Evolutionary conservation across 2,888 invertebrate species (phyloP).

Genomic region (Lasioglossum zephyrum): DNA sequence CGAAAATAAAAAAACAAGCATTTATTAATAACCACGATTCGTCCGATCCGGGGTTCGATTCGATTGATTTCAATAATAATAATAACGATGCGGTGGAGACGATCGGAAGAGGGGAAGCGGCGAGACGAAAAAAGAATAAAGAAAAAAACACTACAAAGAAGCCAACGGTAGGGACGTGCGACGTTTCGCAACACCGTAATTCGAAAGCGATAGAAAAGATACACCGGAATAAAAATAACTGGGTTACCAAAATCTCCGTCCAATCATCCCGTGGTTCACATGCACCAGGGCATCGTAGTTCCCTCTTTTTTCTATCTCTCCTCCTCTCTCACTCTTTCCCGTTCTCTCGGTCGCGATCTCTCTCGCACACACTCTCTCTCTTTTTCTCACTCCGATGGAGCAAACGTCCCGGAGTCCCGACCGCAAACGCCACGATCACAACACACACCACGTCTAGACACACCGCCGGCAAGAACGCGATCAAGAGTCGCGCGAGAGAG

Average conservation of each 20-base stretch:
- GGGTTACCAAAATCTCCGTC: constrained; percentile 60
- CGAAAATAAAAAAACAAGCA: constrained; percentile 59
- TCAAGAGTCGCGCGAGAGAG: constrained; percentile 25
- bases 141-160: constrained; percentile 34
- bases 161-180: constrained; percentile 2
- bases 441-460: constrained; percentile 43
- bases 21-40: constrained; percentile 47
- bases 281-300: constrained; percentile 59
- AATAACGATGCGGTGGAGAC: constrained; percentile 41
- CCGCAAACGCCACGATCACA: constrained; percentile 52
- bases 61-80: constrained; percentile 44
- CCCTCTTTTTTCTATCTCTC: constrained; percentile 20
- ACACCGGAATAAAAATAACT: constrained; percentile 52
- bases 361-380: neutral
- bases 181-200: constrained; percentile 47
- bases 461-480: constrained; percentile 47
- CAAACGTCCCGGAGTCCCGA: constrained; percentile 33
- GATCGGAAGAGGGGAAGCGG: neutral
- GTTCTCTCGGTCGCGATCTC: neutral
- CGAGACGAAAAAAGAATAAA: neutral
- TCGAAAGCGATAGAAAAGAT: constrained; percentile 49
- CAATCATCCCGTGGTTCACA: constrained; percentile 48
- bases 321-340: neutral
- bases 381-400: neutral
- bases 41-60: constrained; percentile 22